Conservation (phyloP, 2,797 vertebrate genomes). For the Microctenopoma steveboyesi region DNA sequence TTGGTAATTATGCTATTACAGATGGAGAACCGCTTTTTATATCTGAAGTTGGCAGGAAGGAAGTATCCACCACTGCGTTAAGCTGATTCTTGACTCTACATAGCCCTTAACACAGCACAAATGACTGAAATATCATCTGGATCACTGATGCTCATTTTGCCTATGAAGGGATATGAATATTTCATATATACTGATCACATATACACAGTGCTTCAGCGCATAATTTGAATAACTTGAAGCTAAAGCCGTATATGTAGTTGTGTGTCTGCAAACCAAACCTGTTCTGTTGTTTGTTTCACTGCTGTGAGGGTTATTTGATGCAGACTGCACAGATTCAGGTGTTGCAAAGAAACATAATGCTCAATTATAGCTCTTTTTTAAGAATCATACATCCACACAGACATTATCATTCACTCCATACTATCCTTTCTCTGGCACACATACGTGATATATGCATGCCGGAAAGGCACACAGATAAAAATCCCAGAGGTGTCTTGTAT, state of each 20-base stretch:
- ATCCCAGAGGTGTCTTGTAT: slow-evolving; percentile 38
- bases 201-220: not conserved
- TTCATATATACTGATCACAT: slow-evolving; percentile 3
- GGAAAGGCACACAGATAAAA: slow-evolving; percentile 18
- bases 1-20: slow-evolving; percentile 47
- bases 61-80: slow-evolving; percentile 2
- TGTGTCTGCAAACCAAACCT: not conserved
- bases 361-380: slow-evolving; percentile 17
- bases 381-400: slow-evolving; percentile 16
- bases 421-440: slow-evolving; percentile 3
- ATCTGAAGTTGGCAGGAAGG: slow-evolving; percentile 9
- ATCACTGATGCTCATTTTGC: slow-evolving; percentile 7
- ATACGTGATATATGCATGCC: slow-evolving; percentile 21
- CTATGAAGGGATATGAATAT: not conserved
- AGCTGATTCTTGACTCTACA: not conserved
- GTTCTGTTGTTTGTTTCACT: slow-evolving; percentile 11
- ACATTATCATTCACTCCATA: slow-evolving; percentile 20
- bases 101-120: slow-evolving; percentile 14
- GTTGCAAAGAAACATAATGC: slow-evolving; percentile 4
- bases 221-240: not conserved
- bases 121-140: not conserved
- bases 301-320: not conserved
- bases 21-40: slow-evolving; percentile 29
- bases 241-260: slow-evolving; percentile 9
- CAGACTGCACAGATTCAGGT: slow-evolving; percentile 5